These are phyloP conservation scores for Altica lythri DNA, from an alignment of 2,888 invertebrate species.

Conservation along the genomic window DNA sequence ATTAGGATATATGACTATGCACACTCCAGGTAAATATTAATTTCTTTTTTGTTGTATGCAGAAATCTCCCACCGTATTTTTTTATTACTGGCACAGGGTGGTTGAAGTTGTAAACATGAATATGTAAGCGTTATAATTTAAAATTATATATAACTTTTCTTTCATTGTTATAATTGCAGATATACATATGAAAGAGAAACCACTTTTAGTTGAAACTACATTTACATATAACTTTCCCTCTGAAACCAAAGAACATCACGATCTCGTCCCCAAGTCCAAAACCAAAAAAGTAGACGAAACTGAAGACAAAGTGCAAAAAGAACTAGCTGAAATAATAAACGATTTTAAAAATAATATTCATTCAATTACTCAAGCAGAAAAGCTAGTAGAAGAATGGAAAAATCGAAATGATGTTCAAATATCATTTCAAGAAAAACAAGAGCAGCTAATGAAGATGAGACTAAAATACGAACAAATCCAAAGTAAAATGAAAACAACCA, in stretches of 20 bases:
- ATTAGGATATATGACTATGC: constrained; percentile 49
- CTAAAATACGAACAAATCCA: constrained; percentile 79
- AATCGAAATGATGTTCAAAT: constrained; percentile 86
- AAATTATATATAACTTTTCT: too few species aligned
- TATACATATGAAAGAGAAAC: too few species aligned
- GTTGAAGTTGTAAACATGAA: too few species aligned
- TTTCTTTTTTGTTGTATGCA: too few species aligned
- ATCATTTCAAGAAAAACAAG: constrained; percentile 83
- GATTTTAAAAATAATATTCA: constrained; percentile 89
- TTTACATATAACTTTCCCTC: too few species aligned
- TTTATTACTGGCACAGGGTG: too few species aligned
- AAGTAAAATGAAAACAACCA: constrained; percentile 72
- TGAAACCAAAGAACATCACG: constrained; percentile 6
- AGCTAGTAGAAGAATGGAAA: constrained; percentile 84
- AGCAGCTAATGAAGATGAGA: constrained; percentile 79
- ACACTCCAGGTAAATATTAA: constrained; percentile 50
- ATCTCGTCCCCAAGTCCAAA: constrained; percentile 24
- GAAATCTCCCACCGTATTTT: too few species aligned
- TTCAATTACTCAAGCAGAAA: constrained; percentile 82
- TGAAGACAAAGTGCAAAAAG: constrained; percentile 70
- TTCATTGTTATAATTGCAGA: too few species aligned
- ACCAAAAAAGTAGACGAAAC: constrained; percentile 50
- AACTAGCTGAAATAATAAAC: constrained; percentile 83
- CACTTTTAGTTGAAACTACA: too few species aligned
- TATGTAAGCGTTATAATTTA: too few species aligned